A percentile compares a stretch with the other conserved stretches of the same genome.
Evolutionary conservation across 1,140 invertebrate genomes (phyloP).

Genomic region (Cherax quadricarinatus): DNA sequence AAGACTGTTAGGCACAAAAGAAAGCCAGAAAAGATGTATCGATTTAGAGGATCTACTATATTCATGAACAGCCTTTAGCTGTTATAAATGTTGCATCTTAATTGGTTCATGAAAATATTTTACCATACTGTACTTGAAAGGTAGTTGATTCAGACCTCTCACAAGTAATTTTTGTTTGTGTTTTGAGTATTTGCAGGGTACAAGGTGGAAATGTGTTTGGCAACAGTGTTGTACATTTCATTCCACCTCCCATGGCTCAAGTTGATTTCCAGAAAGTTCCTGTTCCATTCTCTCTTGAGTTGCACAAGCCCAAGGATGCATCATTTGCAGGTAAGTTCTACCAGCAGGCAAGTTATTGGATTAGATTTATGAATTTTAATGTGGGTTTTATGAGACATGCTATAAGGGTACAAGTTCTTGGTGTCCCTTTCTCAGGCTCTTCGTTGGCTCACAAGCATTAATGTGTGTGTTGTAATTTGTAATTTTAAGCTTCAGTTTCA

Average conservation of each 20-base stretch:
- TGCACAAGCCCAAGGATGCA: slow-evolving; percentile 36
- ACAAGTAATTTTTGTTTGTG: neutral
- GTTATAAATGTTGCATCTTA: too few relatives aligned
- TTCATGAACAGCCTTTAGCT: too few relatives aligned
- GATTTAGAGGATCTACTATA: too few relatives aligned
- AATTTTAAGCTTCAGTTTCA: too few relatives aligned
- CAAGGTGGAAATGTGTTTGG: slow-evolving; percentile 53
- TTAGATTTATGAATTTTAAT: neutral
- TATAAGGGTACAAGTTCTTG: neutral
- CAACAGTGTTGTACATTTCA: slow-evolving; percentile 46
- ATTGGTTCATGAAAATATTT: neutral
- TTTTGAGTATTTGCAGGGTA: neutral
- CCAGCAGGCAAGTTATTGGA: neutral
- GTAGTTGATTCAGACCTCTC: neutral
- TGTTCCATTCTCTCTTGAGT: slow-evolving; percentile 47
- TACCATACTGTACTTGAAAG: neutral
- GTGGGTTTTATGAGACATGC: neutral
- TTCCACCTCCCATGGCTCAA: slow-evolving; percentile 48
- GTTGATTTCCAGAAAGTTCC: slow-evolving; percentile 54
- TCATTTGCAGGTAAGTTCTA: slow-evolving; percentile 30
- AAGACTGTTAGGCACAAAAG: too few relatives aligned
- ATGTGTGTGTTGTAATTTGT: too few relatives aligned
- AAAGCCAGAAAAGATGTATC: too few relatives aligned
- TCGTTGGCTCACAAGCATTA: too few relatives aligned
- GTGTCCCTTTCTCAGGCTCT: neutral